These are phyloP conservation scores for Sinopyrophorus schimmeli DNA, from an alignment of 2,888 invertebrate genomes.

Conservation along the genomic window DNA sequence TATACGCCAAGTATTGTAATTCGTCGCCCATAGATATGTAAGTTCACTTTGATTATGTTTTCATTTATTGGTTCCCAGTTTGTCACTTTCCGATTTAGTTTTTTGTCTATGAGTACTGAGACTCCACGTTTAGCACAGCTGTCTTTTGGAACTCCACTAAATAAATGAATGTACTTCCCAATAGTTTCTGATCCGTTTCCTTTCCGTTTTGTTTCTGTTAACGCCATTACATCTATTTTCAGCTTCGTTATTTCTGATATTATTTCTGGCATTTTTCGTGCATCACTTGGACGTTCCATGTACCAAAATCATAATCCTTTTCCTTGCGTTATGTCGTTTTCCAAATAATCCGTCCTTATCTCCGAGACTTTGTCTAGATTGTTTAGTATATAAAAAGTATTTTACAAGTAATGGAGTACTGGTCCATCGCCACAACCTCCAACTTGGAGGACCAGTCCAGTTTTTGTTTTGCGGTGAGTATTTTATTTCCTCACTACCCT, in stretches of 20 bases:
- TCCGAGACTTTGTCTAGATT: constrained; percentile 2
- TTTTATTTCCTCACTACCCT: constrained; percentile 11
- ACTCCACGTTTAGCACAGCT: constrained; percentile 1
- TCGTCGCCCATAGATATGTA: constrained; percentile 4
- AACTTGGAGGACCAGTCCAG: constrained; percentile 8
- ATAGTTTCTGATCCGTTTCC: not conserved
- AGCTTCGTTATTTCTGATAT: constrained; percentile 1
- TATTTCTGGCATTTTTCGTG: constrained; percentile 4
- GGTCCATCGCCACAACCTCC: constrained; percentile 4
- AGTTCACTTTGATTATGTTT: too few relatives aligned
- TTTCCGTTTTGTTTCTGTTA: constrained; percentile 7
- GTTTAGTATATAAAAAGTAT: not conserved
- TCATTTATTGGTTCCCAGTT: constrained; percentile 3
- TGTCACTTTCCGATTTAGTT: not conserved
- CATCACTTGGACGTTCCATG: too few relatives aligned
- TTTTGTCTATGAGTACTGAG: not conserved
- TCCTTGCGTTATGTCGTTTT: constrained; percentile 1
- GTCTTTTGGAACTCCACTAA: constrained; percentile 2
- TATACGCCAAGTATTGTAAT: not conserved
- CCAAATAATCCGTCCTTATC: not conserved
- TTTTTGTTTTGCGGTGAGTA: constrained; percentile 10
- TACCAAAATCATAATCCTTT: too few relatives aligned
- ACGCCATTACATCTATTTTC: constrained; percentile 3
- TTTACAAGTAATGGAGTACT: constrained; percentile 5
- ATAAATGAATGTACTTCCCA: not conserved